Evolutionary conservation across 2,113 vertebrate species (phyloP).

Genomic region (Phycodurus eques): DNA sequence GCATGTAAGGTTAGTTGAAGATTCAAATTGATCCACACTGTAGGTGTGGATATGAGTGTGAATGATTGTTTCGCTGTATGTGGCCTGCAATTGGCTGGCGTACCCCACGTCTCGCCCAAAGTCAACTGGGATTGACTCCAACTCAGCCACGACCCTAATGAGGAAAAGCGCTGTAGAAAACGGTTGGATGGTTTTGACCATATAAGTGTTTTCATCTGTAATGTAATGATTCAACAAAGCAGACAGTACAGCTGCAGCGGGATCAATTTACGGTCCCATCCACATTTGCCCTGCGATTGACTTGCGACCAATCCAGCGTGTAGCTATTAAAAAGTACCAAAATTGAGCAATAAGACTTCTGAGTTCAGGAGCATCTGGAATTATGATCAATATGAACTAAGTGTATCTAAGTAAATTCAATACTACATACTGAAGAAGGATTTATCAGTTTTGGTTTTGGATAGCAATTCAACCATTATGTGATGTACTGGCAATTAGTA

Average conservation of each 20-base stretch:
- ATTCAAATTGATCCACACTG: no score
- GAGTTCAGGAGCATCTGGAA: constrained; percentile 2
- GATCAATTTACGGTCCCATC: not conserved
- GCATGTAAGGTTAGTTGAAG: no score
- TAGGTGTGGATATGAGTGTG: no score
- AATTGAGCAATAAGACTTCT: not conserved
- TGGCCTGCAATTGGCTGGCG: no score
- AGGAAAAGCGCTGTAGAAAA: not conserved
- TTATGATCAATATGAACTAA: not conserved
- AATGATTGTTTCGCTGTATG: no score
- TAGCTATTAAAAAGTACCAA: not conserved
- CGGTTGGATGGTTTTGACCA: not conserved
- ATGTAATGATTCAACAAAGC: not conserved
- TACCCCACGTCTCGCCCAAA: not conserved
- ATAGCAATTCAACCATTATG: not conserved
- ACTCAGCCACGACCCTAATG: not conserved
- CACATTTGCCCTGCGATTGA: not conserved
- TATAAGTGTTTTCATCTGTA: not conserved
- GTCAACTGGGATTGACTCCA: not conserved
- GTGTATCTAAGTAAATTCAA: not conserved
- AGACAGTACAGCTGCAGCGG: not conserved
- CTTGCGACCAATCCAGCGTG: not conserved
- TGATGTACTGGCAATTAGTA: not conserved
- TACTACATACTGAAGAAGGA: not conserved
- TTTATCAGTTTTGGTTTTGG: constrained; percentile 1